A percentile compares a stretch with the other conserved stretches of the same genome.
phyloP scores from a whole-genome alignment of 2,797 vertebrate species.

The Taeniopygia guttata region DNA sequence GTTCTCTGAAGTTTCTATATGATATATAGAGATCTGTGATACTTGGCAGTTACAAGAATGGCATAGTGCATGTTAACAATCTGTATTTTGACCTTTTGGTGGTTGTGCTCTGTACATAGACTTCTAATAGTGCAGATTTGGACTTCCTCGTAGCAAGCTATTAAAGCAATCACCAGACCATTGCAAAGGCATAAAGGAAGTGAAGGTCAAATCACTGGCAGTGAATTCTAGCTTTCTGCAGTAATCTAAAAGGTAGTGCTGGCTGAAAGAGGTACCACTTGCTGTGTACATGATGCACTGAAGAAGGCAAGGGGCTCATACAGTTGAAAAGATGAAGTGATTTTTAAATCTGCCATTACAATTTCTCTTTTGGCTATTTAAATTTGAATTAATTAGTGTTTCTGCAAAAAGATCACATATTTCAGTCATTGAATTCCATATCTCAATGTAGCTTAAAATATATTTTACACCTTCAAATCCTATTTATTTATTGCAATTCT shows the following conservation, averaged over 20 bases:
- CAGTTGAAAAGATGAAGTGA: neutral
- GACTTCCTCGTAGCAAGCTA: neutral
- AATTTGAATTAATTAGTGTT: neutral
- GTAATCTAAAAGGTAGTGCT: neutral
- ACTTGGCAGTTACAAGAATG: neutral
- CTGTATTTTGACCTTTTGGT: neutral
- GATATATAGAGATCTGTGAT: neutral
- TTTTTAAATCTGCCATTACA: neutral
- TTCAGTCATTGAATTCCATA: neutral
- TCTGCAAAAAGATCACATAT: neutral
- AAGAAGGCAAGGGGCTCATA: neutral
- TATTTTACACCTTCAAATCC: neutral
- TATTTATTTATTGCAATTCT: neutral
- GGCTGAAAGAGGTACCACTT: neutral
- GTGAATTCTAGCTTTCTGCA: neutral
- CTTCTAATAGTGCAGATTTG: neutral
- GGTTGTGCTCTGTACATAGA: neutral
- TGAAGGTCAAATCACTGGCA: constrained; percentile 15
- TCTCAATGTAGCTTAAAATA: neutral
- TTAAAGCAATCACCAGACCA: constrained; percentile 41
- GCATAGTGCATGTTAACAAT: neutral
- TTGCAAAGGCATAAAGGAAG: constrained; percentile 13
- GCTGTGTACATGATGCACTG: neutral
- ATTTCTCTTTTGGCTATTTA: neutral
- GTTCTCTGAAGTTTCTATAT: neutral